A percentile compares a stretch with the other conserved stretches of the same genome.
These are phyloP conservation scores for Nudaria mundana DNA, from an alignment of 2,888 invertebrate genomes.

Conservation along the genomic window DNA sequence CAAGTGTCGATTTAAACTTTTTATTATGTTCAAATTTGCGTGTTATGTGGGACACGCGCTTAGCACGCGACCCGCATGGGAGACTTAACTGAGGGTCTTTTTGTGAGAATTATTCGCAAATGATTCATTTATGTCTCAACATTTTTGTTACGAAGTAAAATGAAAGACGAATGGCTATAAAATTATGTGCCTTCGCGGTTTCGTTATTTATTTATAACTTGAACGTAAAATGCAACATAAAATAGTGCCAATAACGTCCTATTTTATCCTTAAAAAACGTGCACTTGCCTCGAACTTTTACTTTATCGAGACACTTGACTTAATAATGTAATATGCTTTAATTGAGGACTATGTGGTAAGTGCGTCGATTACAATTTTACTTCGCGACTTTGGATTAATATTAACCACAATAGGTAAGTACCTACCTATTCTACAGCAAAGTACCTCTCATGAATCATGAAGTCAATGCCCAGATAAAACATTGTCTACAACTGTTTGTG, in stretches of 20 bases:
- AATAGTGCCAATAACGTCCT: slow-evolving; percentile 14
- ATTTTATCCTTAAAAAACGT: slow-evolving; percentile 16
- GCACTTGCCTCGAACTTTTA: slow-evolving; percentile 12
- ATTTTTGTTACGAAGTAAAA: slow-evolving; percentile 42
- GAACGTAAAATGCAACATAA: slow-evolving; percentile 24
- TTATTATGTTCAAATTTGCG: slow-evolving; percentile 68
- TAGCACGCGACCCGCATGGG: slow-evolving; percentile 74
- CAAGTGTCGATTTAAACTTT: slow-evolving; percentile 57
- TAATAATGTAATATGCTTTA: slow-evolving; percentile 10
- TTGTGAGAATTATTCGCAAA: slow-evolving; percentile 55
- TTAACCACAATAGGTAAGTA: slow-evolving; percentile 20
- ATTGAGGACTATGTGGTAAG: slow-evolving; percentile 5
- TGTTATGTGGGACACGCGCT: slow-evolving; percentile 74
- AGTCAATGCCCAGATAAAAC: slow-evolving; percentile 53
- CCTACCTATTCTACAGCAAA: slow-evolving; percentile 17
- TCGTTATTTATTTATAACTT: slow-evolving; percentile 37
- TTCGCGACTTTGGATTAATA: slow-evolving; percentile 19
- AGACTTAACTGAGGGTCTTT: slow-evolving; percentile 39
- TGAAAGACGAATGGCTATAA: slow-evolving; percentile 39
- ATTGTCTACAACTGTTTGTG: slow-evolving; percentile 39
- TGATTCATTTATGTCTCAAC: slow-evolving; percentile 37
- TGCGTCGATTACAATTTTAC: slow-evolving; percentile 13
- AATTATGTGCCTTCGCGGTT: slow-evolving; percentile 37
- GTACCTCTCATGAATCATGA: slow-evolving; percentile 37
- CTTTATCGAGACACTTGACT: slow-evolving; percentile 17